Evolutionary conservation across 2,797 vertebrate genomes (phyloP).

Genomic region (Arnoldichthys spilopterus): DNA sequence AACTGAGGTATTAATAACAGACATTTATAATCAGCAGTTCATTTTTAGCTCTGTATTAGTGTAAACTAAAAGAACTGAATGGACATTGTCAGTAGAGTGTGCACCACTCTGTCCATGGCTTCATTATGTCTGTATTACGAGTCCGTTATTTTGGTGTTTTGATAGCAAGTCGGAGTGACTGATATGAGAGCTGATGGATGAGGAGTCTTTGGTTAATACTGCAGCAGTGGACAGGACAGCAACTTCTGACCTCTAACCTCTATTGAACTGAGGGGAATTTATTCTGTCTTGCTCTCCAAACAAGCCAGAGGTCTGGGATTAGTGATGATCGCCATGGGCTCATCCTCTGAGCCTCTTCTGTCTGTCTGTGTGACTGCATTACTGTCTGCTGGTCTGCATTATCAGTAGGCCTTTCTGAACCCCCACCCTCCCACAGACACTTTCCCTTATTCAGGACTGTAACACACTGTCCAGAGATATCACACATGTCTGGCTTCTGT

Average conservation of each 20-base stretch:
- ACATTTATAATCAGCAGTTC: too few relatives aligned
- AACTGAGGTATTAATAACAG: too few relatives aligned
- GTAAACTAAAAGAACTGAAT: neutral
- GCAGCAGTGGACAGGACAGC: slow-evolving; percentile 24
- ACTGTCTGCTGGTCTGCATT: neutral
- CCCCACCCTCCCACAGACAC: neutral
- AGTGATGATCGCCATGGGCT: slow-evolving; percentile 11
- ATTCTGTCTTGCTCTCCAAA: slow-evolving; percentile 19
- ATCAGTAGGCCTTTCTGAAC: neutral
- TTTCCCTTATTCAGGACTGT: neutral
- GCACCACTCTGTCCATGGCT: neutral
- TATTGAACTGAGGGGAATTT: slow-evolving; percentile 18
- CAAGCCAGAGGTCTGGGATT: slow-evolving; percentile 5
- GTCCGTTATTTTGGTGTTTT: neutral
- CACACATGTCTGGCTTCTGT: neutral
- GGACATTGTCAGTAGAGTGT: neutral
- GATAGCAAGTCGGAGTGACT: neutral
- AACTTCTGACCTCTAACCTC: slow-evolving; percentile 36
- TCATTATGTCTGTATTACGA: slow-evolving; percentile 1
- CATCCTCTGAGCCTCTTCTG: neutral
- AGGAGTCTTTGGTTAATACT: slow-evolving; percentile 34
- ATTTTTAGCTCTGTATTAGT: too few relatives aligned
- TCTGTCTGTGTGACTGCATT: slow-evolving; percentile 12
- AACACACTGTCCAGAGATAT: neutral
- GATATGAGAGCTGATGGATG: slow-evolving; percentile 33